These are phyloP conservation scores for Erynnis tages DNA, from an alignment of 2,888 invertebrate species.

Conservation along the genomic window DNA sequence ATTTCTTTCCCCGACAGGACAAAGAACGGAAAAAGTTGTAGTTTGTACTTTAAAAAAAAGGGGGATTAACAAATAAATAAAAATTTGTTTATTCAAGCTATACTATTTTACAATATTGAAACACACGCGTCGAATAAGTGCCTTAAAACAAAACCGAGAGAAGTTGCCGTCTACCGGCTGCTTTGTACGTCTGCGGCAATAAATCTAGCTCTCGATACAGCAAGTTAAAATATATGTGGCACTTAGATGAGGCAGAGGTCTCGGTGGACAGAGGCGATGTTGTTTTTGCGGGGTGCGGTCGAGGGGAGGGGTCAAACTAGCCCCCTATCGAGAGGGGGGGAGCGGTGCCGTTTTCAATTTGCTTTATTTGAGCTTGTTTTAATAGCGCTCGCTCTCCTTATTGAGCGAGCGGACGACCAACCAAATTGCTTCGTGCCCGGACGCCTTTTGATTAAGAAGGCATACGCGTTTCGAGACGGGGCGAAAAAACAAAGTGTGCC, in stretches of 20 bases:
- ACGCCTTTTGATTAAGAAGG: conserved; percentile 76
- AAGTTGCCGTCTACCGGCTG: neutral
- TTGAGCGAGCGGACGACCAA: conserved; percentile 68
- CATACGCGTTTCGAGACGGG: conserved; percentile 49
- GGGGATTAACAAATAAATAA: no score
- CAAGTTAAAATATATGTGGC: conserved; percentile 42
- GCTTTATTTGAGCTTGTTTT: conserved; percentile 80
- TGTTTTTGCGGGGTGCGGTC: conserved; percentile 60
- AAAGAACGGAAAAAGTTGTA: no score
- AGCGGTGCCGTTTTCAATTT: conserved; percentile 77
- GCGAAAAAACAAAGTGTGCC: conserved; percentile 61
- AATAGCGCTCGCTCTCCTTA: conserved; percentile 77
- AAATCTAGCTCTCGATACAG: conserved; percentile 21
- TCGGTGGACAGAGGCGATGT: conserved; percentile 35
- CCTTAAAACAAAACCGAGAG: neutral
- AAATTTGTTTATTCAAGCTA: no score
- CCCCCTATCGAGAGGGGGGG: conserved; percentile 50
- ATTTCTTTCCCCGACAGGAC: no score
- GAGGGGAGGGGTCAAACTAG: conserved; percentile 43
- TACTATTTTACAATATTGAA: no score
- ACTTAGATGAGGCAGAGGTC: conserved; percentile 47
- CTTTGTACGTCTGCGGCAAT: conserved; percentile 2
- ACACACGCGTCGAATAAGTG: no score
- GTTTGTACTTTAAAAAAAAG: no score
- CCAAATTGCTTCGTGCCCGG: conserved; percentile 79